Conservation (phyloP, 2,113 vertebrate species). For the Fulica atra region DNA sequence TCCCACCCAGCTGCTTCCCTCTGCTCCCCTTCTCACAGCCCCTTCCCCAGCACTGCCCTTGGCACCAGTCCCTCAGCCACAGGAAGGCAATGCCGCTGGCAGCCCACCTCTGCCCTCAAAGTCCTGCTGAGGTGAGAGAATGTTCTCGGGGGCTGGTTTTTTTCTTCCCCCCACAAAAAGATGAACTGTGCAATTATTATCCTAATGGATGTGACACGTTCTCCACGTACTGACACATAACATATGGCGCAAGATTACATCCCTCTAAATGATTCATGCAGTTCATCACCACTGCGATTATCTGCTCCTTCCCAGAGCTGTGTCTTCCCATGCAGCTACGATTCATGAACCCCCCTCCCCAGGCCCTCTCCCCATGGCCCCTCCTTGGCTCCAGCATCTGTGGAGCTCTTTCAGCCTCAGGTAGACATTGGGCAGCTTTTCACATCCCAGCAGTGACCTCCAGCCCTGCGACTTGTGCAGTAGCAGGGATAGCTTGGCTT, state of each 20-base stretch:
- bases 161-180: background rate
- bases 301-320: background rate
- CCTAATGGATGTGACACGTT: slow-evolving; percentile 15
- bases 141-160: background rate
- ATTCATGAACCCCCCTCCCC: background rate
- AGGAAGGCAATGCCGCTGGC: background rate
- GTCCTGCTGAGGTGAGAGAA: background rate
- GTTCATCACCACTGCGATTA: background rate
- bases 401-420: background rate
- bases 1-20: background rate
- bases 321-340: background rate
- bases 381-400: background rate
- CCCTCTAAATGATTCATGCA: slow-evolving; percentile 42
- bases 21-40: background rate
- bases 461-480: background rate
- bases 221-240: slow-evolving; percentile 12
- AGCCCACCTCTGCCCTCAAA: background rate
- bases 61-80: rapidly evolving
- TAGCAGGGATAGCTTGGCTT: background rate
- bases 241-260: slow-evolving; percentile 3
- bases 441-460: rapidly evolving
- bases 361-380: too few species aligned
- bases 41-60: background rate
- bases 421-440: background rate
- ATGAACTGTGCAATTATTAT: slow-evolving; percentile 8